These are phyloP conservation scores for Recurvirostra avosetta DNA, from an alignment of 2,113 vertebrate species.

Conservation along the genomic window DNA sequence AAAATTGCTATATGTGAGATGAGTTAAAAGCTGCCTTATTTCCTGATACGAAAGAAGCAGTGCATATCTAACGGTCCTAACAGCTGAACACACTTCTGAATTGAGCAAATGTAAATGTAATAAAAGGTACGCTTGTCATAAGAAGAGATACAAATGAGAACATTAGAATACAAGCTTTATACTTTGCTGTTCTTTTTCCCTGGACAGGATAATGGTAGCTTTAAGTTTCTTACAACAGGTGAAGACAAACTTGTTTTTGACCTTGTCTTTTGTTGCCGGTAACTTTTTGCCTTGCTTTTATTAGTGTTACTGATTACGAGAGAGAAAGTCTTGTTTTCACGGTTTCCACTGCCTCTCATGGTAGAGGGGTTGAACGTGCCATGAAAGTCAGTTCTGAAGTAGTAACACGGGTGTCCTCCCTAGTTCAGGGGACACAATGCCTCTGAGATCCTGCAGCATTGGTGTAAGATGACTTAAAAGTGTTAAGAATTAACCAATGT, in stretches of 20 bases:
- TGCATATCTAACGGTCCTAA: not conserved
- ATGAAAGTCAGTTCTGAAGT: not conserved
- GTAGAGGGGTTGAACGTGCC: not conserved
- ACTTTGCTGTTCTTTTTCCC: not conserved
- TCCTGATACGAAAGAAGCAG: not conserved
- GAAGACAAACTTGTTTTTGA: not conserved
- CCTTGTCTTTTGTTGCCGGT: not conserved
- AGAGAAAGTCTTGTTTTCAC: not conserved
- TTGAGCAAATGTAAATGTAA: constrained; percentile 23
- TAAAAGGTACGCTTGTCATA: not conserved
- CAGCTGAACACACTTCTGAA: not conserved
- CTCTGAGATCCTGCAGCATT: not conserved
- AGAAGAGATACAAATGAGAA: constrained; percentile 5
- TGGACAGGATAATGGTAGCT: not conserved
- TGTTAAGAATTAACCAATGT: not conserved
- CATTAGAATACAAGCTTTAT: not conserved
- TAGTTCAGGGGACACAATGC: not conserved
- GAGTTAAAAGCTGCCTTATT: constrained; percentile 15
- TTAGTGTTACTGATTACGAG: not conserved
- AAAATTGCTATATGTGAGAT: not conserved
- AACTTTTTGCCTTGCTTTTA: not conserved
- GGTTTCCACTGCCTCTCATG: not conserved
- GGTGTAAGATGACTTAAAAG: not conserved
- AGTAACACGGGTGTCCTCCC: not conserved
- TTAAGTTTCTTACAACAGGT: not conserved